phyloP scores from a whole-genome alignment of 2,888 invertebrate species.

The Trichopria drosophilae region DNA sequence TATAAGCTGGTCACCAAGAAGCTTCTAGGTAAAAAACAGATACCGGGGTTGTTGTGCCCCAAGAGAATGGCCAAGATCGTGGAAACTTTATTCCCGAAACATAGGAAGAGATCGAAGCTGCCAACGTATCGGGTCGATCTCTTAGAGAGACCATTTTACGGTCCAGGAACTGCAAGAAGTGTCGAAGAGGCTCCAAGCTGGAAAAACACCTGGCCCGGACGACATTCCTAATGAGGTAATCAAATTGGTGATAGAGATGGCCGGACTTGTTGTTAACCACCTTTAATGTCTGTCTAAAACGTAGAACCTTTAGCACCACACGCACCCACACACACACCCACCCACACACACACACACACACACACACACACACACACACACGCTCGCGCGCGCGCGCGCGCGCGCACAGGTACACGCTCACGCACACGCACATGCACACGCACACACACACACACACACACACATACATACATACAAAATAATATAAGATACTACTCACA shows the following conservation, averaged over 20 bases:
- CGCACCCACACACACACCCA: no score
- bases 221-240: slow-evolving; percentile 10
- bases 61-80: slow-evolving; percentile 10
- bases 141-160: no score
- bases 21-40: no score
- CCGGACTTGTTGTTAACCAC: slow-evolving; percentile 5
- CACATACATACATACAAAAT: no score
- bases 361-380: no score
- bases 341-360: no score
- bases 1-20: background rate
- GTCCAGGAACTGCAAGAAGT: background rate
- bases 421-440: no score
- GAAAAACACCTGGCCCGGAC: slow-evolving; percentile 15
- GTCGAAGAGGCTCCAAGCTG: background rate
- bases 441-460: no score
- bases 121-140: no score
- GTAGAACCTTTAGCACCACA: slow-evolving; percentile 7
- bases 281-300: slow-evolving; percentile 2
- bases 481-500: no score
- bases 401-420: no score
- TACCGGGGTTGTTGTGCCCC: slow-evolving; percentile 7
- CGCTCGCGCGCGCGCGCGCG: no score
- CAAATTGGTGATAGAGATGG: slow-evolving; percentile 9
- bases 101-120: slow-evolving; percentile 14
- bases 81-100: slow-evolving; percentile 17